These are phyloP conservation scores for Leuctra nigra DNA, from an alignment of 2,888 invertebrate genomes.

Conservation along the genomic window DNA sequence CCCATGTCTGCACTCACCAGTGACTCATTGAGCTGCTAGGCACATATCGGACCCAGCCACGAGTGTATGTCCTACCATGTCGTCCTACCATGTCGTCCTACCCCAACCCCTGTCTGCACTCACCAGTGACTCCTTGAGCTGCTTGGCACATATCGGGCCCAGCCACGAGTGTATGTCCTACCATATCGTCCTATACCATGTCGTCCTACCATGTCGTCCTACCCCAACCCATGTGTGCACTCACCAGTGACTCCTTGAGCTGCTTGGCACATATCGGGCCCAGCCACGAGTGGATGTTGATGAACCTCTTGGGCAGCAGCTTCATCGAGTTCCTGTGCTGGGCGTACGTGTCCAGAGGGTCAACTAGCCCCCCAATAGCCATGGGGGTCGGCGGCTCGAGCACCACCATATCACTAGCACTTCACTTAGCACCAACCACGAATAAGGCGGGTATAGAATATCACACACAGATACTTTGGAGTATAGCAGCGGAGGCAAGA, in stretches of 20 bases:
- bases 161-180: conserved; percentile 88
- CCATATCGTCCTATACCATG: no score
- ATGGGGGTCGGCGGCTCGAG: conserved; percentile 46
- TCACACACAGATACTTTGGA: no score
- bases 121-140: conserved; percentile 46
- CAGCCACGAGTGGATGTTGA: conserved; percentile 86
- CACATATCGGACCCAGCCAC: conserved; percentile 67
- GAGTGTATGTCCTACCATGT: conserved; percentile 87
- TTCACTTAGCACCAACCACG: conserved; percentile 12
- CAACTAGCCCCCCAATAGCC: conserved; percentile 48
- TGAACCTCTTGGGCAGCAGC: conserved; percentile 84
- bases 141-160: conserved; percentile 53
- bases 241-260: conserved; percentile 46
- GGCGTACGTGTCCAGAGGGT: conserved; percentile 23
- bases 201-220: no score
- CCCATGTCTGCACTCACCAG: no score
- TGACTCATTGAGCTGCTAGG: conserved; percentile 45
- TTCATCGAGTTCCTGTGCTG: conserved; percentile 54
- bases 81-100: no score
- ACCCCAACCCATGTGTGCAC: no score
- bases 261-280: conserved; percentile 53
- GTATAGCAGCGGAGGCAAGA: no score
- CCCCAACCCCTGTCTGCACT: no score
- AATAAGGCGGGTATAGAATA: no score
- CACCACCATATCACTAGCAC: conserved; percentile 51